phyloP scores from a whole-genome alignment of 1,140 invertebrate genomes.

The Eubasilissa regina region DNA sequence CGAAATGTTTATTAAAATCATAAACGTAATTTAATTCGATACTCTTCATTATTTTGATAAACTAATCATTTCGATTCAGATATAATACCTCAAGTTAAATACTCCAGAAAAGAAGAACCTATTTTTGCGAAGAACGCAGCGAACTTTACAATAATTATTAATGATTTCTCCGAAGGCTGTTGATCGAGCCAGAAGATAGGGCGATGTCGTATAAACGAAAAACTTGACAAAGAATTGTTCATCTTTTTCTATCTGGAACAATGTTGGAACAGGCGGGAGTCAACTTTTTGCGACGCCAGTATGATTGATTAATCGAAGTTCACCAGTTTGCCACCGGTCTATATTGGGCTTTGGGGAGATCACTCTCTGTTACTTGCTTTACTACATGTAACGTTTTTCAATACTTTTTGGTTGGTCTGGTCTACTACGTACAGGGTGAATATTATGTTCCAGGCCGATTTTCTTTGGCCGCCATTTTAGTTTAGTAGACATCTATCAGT shows the following conservation, averaged over 20 bases:
- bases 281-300: slow-evolving; percentile 38
- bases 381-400: slow-evolving; percentile 10
- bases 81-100: too few species aligned
- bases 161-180: slow-evolving; percentile 14
- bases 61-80: too few species aligned
- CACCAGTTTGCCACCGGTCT: slow-evolving; percentile 26
- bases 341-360: slow-evolving; percentile 23
- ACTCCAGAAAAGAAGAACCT: too few species aligned
- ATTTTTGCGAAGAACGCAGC: too few species aligned
- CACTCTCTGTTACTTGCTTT: slow-evolving; percentile 23
- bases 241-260: slow-evolving; percentile 21
- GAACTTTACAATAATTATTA: slow-evolving; percentile 1
- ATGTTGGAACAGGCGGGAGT: slow-evolving; percentile 35
- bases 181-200: background rate
- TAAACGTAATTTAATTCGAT: too few species aligned
- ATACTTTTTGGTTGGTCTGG: background rate
- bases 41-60: too few species aligned
- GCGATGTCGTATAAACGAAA: slow-evolving; percentile 1
- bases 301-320: slow-evolving; percentile 58
- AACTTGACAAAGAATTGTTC: background rate
- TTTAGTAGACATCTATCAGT: too few species aligned
- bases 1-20: too few species aligned
- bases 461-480: too few species aligned
- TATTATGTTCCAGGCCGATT: too few species aligned
- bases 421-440: too few species aligned